Conservation (phyloP, 1,140 invertebrate species). For the Thaumetopoea pityocampa region DNA sequence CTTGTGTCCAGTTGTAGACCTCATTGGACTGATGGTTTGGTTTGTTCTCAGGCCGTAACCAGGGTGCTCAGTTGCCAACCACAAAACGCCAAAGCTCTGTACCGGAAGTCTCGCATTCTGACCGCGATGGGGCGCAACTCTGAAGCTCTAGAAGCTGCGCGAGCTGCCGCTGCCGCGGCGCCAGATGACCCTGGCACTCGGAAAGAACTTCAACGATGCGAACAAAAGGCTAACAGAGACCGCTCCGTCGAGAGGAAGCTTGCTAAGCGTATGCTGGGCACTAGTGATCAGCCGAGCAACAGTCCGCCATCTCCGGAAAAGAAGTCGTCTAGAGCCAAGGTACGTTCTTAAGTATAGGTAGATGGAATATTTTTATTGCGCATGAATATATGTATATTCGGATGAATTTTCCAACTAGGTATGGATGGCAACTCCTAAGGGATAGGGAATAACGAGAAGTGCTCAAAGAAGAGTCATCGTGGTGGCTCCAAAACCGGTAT, state of each 20-base stretch:
- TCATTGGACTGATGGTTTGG: too few relatives aligned
- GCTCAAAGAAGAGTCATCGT: too few relatives aligned
- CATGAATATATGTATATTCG: too few relatives aligned
- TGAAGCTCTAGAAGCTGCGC: slow-evolving; percentile 48
- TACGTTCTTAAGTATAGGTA: slow-evolving; percentile 10
- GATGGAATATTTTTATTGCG: not conserved
- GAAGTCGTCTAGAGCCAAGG: slow-evolving; percentile 50
- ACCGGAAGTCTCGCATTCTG: slow-evolving; percentile 83
- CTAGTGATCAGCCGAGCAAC: slow-evolving; percentile 6
- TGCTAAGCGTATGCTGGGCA: slow-evolving; percentile 55
- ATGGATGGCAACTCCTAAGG: not conserved
- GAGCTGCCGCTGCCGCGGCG: slow-evolving; percentile 44
- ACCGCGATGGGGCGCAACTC: slow-evolving; percentile 49
- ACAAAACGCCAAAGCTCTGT: slow-evolving; percentile 92
- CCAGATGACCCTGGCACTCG: slow-evolving; percentile 39
- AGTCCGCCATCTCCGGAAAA: slow-evolving; percentile 33
- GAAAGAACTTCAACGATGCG: slow-evolving; percentile 45
- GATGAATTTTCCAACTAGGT: not conserved
- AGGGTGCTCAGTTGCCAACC: slow-evolving; percentile 89
- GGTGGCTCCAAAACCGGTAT: too few relatives aligned
- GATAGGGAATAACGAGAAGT: too few relatives aligned
- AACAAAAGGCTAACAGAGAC: slow-evolving; percentile 39
- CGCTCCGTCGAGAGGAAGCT: slow-evolving; percentile 34
- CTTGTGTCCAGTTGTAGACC: too few relatives aligned
- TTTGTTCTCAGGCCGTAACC: slow-evolving; percentile 80